Conservation (phyloP, 35 echinoderm and acorn worm genomes). For the Anneissia japonica region DNA sequence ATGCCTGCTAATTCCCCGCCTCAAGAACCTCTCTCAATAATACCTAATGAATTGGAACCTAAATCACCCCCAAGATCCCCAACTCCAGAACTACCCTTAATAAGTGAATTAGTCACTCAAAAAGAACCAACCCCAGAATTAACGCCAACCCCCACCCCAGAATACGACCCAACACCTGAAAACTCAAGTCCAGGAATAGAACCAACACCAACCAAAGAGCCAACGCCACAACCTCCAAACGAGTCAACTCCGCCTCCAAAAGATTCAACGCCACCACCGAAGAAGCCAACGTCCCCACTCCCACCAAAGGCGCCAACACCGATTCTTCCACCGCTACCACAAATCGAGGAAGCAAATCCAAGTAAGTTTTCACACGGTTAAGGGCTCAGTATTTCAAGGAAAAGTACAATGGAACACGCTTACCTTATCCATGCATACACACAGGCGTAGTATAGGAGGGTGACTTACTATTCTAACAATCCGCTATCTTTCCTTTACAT, state of each 20-base stretch:
- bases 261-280: slow-evolving; percentile 13
- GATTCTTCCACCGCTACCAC: slow-evolving; percentile 18
- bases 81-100: background rate
- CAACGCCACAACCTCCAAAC: background rate
- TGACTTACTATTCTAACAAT: no score
- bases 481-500: no score
- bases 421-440: no score
- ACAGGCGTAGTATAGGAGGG: no score
- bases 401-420: no score
- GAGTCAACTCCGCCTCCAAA: background rate
- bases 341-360: background rate
- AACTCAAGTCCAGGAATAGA: background rate
- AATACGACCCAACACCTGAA: slow-evolving; percentile 10
- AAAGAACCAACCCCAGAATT: background rate
- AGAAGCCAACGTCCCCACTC: background rate
- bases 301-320: background rate
- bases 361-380: background rate
- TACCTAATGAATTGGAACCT: no score
- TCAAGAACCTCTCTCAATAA: no score
- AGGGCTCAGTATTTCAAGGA: no score
- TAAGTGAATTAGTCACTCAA: background rate
- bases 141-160: slow-evolving; percentile 20
- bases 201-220: background rate
- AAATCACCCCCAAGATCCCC: no score
- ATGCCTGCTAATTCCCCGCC: background rate